Base-by-base conservation (phyloP, 1,140 invertebrate species). In the Penaeus indicus region DNA sequence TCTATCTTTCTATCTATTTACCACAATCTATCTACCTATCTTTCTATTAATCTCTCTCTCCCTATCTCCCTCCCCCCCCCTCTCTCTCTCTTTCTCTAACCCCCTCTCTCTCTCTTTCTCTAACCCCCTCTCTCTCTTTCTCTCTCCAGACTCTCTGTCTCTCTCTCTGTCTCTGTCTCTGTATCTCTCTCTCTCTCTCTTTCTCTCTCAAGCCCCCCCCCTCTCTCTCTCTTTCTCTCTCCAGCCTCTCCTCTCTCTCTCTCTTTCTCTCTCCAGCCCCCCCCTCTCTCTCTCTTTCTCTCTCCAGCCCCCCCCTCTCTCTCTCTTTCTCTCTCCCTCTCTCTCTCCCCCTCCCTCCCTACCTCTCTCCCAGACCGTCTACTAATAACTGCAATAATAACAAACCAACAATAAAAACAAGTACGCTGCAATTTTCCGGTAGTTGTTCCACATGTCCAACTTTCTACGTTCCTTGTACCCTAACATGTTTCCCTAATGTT, bases 191-290 rank as follows among this genome's bases (percentile, higher is more conserved):
- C 22, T 25, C 75, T 78, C 75, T 78, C 75, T 78, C 75, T 78
- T 21, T 78, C 75, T 78, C 75, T 78, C 75, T 78, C 77, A n/a
- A n/a, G n/a, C n/a, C 1, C 77, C 1, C 22, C 1, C 27, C 1
- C 47, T 79, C 77, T 54, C 47, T 79, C 77, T 42, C 77, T 79
- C 77, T 54, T 16, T 79, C 77, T 79, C 47, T 79, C 77, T 54
- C 42, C 47, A 27, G 27, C 72, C 5, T 25, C n/a, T 42, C 72
- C 42, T n/a, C 72, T 25, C n/a, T 25, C 3, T 3, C n/a, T 25
- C 19, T 25, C 63, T 25, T 3, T 67, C 63, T n/a, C 42, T n/a
- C 3, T 16, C 0, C 25, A 4, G 1, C 67, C 13, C 67, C 67
- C 32, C 32, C 2, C 0, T 16, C 47, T 0, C 21, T 13, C 72